Evolutionary conservation across 2,113 vertebrate species (phyloP).

Genomic region (Oncorhynchus gorbuscha): DNA sequence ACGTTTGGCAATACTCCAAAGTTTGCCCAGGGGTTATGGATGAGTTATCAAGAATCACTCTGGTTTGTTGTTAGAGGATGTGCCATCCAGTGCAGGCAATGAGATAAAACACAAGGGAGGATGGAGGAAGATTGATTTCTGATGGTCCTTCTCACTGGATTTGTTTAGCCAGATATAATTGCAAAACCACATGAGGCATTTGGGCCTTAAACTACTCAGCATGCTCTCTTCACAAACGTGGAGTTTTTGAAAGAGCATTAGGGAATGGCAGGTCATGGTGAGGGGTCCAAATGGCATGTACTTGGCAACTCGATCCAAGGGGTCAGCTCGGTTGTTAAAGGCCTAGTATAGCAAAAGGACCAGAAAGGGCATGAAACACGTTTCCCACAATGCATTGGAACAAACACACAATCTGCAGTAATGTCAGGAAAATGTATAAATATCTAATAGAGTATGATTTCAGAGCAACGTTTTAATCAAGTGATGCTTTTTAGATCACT

Average conservation of each 20-base stretch:
- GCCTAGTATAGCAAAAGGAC: not conserved
- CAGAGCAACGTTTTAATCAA: no score
- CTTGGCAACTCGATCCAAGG: not conserved
- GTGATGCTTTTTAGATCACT: no score
- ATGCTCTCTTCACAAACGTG: not conserved
- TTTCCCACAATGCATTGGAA: not conserved
- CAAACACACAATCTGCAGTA: no score
- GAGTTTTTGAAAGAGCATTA: not conserved
- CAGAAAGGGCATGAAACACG: not conserved
- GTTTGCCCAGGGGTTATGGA: slow-evolving; percentile 5
- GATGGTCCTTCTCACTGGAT: not conserved
- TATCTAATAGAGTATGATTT: no score
- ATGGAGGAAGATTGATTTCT: slow-evolving; percentile 3
- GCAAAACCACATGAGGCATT: not conserved
- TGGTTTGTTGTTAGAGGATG: not conserved
- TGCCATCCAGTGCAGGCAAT: not conserved
- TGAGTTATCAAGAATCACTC: slow-evolving; percentile 4
- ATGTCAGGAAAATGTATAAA: no score
- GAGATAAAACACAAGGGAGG: slow-evolving; percentile 5
- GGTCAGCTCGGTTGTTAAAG: not conserved
- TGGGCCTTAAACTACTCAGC: slow-evolving; percentile 5
- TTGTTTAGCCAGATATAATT: slow-evolving; percentile 2
- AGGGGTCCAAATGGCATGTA: slow-evolving; percentile 16
- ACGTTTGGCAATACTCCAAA: no score
- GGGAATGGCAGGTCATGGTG: slow-evolving; percentile 11